Percentiles rank a stretch among this genome's conserved stretches.
These are phyloP conservation scores for Sinocyclocheilus anophthalmus DNA, from an alignment of 2,113 vertebrate genomes.

Conservation along the genomic window DNA sequence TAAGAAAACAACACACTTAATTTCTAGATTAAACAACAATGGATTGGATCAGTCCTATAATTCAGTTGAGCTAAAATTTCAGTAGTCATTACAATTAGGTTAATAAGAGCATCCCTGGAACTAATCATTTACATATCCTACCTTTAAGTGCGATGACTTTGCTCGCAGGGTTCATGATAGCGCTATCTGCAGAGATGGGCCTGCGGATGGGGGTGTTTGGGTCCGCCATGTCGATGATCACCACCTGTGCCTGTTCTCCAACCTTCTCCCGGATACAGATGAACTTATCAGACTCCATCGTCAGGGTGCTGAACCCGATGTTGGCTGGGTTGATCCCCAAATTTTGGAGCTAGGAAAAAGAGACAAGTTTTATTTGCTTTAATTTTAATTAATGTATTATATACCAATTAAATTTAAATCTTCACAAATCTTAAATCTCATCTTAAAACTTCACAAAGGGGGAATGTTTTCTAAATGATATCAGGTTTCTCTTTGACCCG, in stretches of 20 bases:
- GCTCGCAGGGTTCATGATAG: constrained; percentile 99
- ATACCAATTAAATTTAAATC: not conserved
- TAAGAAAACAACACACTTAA: not conserved
- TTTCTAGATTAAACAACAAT: not conserved
- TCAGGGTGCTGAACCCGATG: constrained; percentile 97
- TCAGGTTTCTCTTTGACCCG: not conserved
- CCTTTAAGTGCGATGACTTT: constrained; percentile 99
- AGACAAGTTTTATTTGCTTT: not conserved
- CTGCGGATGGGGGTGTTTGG: constrained; percentile 94
- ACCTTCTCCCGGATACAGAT: constrained; percentile 98
- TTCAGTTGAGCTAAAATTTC: not conserved
- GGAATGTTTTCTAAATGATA: not conserved
- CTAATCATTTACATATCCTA: constrained; percentile 64
- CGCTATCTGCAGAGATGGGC: constrained; percentile 97
- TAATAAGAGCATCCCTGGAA: not conserved
- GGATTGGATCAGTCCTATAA: not conserved
- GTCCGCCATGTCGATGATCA: constrained; percentile 98
- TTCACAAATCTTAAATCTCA: no score
- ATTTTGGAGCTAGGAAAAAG: constrained; percentile 87
- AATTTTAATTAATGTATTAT: not conserved
- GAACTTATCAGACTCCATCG: constrained; percentile 99
- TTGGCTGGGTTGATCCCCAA: constrained; percentile 97
- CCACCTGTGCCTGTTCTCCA: constrained; percentile 95
- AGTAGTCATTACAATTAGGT: constrained; percentile 1
- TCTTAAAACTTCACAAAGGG: not conserved